Conservation (phyloP, 2,797 vertebrate genomes). For the Cryptoblepharus egeriae region DNA sequence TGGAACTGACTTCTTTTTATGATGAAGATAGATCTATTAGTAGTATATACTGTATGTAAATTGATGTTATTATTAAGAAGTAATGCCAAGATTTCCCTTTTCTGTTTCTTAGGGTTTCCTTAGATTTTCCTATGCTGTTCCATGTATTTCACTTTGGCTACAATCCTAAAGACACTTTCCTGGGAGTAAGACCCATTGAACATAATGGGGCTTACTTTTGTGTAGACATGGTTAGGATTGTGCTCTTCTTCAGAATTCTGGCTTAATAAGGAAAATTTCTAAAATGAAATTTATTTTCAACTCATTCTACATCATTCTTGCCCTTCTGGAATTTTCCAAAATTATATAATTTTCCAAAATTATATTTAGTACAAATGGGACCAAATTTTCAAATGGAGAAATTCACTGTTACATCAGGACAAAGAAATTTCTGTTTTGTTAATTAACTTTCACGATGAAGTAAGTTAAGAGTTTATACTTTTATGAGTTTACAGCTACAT, state of each 20-base stretch:
- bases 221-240: too few species aligned
- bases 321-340: background rate
- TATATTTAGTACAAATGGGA: background rate
- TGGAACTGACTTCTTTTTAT: background rate
- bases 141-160: too few species aligned
- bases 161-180: too few species aligned
- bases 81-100: background rate
- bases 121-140: too few species aligned
- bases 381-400: background rate
- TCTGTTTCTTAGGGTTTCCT: background rate
- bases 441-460: background rate
- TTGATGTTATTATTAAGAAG: background rate
- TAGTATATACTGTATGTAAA: background rate
- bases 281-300: background rate
- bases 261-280: background rate
- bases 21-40: background rate
- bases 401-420: background rate
- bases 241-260: too few species aligned
- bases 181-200: too few species aligned
- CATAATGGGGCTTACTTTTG: too few species aligned
- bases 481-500: rapidly evolving
- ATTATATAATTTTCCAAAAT: background rate
- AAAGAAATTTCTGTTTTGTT: constrained; percentile 6
- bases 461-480: constrained; percentile 11
- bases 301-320: background rate